Percentiles rank a stretch among this genome's conserved stretches.
Evolutionary conservation across 2,888 invertebrate species (phyloP).

Genomic region (Dryobotodes eremita): DNA sequence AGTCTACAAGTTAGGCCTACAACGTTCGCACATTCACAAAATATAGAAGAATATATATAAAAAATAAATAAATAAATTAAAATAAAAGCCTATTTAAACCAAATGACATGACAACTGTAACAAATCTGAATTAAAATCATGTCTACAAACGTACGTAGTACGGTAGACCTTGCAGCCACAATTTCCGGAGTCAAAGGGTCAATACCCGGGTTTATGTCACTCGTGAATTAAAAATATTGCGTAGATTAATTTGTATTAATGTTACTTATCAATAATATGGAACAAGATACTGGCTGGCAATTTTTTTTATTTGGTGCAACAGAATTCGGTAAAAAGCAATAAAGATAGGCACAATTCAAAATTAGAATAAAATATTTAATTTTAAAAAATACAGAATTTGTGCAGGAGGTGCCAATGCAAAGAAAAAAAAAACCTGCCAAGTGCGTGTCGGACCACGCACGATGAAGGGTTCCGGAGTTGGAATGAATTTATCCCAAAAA

Average conservation of each 20-base stretch:
- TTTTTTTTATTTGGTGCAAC: neutral
- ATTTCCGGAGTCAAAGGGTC: slow-evolving; percentile 67
- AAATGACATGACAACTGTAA: too few relatives aligned
- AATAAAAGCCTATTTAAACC: too few relatives aligned
- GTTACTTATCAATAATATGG: neutral
- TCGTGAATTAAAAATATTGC: slow-evolving; percentile 35
- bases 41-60: too few relatives aligned
- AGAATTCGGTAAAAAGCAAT: neutral
- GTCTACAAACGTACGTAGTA: too few relatives aligned
- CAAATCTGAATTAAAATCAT: too few relatives aligned
- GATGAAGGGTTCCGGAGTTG: too few relatives aligned
- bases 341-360: neutral
- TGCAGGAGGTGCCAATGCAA: neutral
- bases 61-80: too few relatives aligned
- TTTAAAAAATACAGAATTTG: neutral
- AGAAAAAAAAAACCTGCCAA: neutral
- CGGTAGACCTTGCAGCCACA: slow-evolving; percentile 57
- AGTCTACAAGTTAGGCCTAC: too few relatives aligned
- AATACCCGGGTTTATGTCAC: slow-evolving; percentile 58
- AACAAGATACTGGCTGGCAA: neutral
- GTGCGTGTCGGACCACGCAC: too few relatives aligned
- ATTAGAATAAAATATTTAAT: neutral
- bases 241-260: neutral
- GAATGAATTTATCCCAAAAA: too few relatives aligned
- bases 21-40: too few relatives aligned